A percentile compares a stretch with the other conserved stretches of the same genome.
Evolutionary conservation across 1,140 invertebrate genomes (phyloP).

Genomic region (Lepidotrigona ventralis): DNA sequence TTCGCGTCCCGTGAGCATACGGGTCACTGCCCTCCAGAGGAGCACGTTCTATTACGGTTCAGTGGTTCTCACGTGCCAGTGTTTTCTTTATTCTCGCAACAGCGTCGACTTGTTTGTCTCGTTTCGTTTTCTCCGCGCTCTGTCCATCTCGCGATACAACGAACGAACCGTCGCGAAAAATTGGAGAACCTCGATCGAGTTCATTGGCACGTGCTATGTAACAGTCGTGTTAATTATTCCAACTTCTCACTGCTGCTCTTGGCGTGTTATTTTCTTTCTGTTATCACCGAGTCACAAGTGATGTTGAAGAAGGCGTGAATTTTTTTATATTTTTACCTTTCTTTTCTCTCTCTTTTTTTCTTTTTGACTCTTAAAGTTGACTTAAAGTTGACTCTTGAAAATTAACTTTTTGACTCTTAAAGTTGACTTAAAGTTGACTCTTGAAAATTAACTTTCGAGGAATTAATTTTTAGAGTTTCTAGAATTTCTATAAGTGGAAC

Average conservation of each 20-base stretch:
- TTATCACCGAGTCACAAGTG: not conserved
- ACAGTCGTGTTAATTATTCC: not conserved
- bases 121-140: not conserved
- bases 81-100: constrained; percentile 8
- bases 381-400: too few relatives aligned
- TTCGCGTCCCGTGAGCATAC: constrained; percentile 45
- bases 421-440: too few relatives aligned
- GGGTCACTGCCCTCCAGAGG: constrained; percentile 56
- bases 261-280: not conserved
- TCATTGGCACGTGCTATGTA: not conserved
- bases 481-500: too few relatives aligned
- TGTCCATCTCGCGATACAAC: not conserved
- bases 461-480: too few relatives aligned
- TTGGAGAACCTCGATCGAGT: not conserved
- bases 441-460: too few relatives aligned
- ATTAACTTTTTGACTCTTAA: too few relatives aligned
- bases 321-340: too few relatives aligned
- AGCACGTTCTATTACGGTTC: constrained; percentile 56
- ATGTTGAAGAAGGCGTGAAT: too few relatives aligned
- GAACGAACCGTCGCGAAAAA: not conserved
- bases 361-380: too few relatives aligned
- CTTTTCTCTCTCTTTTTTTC: too few relatives aligned
- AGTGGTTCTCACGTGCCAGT: constrained; percentile 52
- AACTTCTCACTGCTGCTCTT: not conserved
- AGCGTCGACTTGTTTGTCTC: not conserved